Evolutionary conservation across 1,140 invertebrate species (phyloP).

Genomic region (Bombus waltoni): DNA sequence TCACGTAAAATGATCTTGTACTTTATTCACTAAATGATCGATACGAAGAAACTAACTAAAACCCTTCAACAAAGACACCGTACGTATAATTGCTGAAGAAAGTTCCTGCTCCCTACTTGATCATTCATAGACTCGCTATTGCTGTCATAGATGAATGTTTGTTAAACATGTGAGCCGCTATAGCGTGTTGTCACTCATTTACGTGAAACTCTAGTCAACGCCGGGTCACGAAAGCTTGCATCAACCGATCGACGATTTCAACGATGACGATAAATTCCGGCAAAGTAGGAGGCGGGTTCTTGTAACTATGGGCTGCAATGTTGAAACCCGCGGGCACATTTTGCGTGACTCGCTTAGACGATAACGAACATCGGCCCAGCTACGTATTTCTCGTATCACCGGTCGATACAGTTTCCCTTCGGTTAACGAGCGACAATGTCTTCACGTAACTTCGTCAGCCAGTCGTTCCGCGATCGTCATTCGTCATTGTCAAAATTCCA

Average conservation of each 20-base stretch:
- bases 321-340: slow-evolving; percentile 48
- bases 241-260: slow-evolving; percentile 59
- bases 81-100: too few relatives aligned
- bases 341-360: slow-evolving; percentile 63
- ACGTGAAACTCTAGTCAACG: neutral
- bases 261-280: slow-evolving; percentile 47
- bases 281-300: slow-evolving; percentile 38
- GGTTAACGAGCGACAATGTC: neutral
- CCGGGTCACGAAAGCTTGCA: slow-evolving; percentile 53
- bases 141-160: neutral
- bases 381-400: neutral
- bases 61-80: too few relatives aligned
- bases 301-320: slow-evolving; percentile 39
- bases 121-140: too few relatives aligned
- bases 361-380: slow-evolving; percentile 27
- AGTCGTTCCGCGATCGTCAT: neutral
- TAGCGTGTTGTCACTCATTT: neutral
- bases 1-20: neutral
- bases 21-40: neutral
- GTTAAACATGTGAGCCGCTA: neutral
- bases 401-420: neutral
- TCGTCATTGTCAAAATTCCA: neutral
- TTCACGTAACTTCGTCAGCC: neutral
- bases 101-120: neutral
- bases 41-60: too few relatives aligned